phyloP scores from a whole-genome alignment of 2,113 vertebrate species.

The Ranitomeya imitator region DNA sequence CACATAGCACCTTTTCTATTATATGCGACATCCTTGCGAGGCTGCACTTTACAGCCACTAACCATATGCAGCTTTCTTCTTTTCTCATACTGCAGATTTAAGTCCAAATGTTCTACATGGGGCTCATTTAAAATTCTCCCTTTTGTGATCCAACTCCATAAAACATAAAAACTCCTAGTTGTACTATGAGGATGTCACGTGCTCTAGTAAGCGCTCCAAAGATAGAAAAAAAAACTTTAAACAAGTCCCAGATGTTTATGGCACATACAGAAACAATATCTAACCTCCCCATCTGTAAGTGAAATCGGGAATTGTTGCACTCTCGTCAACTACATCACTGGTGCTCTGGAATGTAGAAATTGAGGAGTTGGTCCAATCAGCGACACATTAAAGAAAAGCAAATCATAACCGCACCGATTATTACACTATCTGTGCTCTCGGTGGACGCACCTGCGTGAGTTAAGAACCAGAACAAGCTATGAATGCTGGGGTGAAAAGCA shows the following conservation, averaged over 20 bases:
- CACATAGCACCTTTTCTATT: constrained; percentile 70
- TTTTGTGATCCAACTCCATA: constrained; percentile 56
- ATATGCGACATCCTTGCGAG: constrained; percentile 63
- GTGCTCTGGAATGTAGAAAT: constrained; percentile 1
- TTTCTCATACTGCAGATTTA: constrained; percentile 63
- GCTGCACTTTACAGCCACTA: constrained; percentile 70
- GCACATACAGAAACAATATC: constrained; percentile 19
- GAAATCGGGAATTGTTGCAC: constrained; percentile 4
- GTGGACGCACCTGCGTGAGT: constrained; percentile 24
- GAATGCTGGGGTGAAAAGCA: constrained; percentile 13
- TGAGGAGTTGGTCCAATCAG: constrained; percentile 2
- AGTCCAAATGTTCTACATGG: constrained; percentile 48
- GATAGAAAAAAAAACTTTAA: constrained; percentile 30
- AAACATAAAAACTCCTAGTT: constrained; percentile 23
- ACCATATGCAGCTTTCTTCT: constrained; percentile 65
- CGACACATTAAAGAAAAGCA: constrained; percentile 37
- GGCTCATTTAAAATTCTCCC: constrained; percentile 63
- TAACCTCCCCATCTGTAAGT: constrained; percentile 41
- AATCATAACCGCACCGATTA: constrained; percentile 22
- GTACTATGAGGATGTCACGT: constrained; percentile 37
- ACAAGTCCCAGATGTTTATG: constrained; percentile 44
- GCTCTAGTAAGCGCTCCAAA: constrained; percentile 40
- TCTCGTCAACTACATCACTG: constrained; percentile 17
- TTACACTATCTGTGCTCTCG: neutral
- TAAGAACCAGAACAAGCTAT: constrained; percentile 14